These are phyloP conservation scores for Nycticryphes semicollaris DNA, from an alignment of 2,113 vertebrate species.

Conservation along the genomic window DNA sequence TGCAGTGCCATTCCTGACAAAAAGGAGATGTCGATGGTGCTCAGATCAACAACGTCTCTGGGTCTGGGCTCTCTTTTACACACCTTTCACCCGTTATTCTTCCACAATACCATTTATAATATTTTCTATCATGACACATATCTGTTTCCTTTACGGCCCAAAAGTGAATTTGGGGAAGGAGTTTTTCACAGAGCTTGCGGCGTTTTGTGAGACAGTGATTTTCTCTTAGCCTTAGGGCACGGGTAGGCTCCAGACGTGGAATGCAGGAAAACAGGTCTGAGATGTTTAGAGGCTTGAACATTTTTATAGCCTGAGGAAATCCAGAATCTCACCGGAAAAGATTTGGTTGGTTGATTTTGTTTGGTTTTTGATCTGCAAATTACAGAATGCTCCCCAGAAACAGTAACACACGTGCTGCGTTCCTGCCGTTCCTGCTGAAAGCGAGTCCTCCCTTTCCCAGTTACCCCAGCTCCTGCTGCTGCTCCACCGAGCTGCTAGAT, in stretches of 20 bases:
- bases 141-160: background rate
- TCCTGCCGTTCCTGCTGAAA: background rate
- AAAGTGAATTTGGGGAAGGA: background rate
- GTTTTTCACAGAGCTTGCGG: background rate
- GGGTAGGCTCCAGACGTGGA: background rate
- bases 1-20: background rate
- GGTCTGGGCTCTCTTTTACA: background rate
- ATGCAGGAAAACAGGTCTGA: conserved; percentile 26
- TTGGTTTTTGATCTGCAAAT: conserved; percentile 27
- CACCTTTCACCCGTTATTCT: background rate
- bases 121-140: background rate
- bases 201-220: background rate
- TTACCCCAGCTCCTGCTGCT: background rate
- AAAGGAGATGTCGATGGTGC: background rate
- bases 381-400: background rate
- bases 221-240: background rate
- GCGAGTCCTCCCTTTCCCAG: background rate
- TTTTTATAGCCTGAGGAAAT: conserved; percentile 29
- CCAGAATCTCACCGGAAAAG: background rate
- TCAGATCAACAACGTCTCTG: background rate
- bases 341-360: background rate
- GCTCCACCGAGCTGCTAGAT: background rate
- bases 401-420: fast-evolving
- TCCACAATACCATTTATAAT: background rate
- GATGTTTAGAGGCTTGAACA: background rate